A percentile compares a stretch with the other conserved stretches of the same genome.
These are phyloP conservation scores for Latrodectus geometricus DNA, from an alignment of 1,140 invertebrate genomes.

Conservation along the genomic window DNA sequence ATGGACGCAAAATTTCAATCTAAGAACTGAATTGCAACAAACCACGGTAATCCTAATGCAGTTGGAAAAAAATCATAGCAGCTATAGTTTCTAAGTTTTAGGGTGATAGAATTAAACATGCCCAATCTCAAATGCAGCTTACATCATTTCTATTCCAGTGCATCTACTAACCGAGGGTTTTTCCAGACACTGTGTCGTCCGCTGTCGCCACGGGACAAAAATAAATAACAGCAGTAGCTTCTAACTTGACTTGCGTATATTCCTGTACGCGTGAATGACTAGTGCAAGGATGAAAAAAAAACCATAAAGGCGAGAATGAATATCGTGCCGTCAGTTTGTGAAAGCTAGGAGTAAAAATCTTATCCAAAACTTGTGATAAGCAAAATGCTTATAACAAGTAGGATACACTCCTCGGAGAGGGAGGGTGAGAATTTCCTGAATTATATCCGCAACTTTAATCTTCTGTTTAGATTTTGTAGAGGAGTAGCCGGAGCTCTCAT, in stretches of 20 bases:
- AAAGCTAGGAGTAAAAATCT: constrained; percentile 8
- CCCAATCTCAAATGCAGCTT: not conserved
- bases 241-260: not conserved
- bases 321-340: constrained; percentile 11
- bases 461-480: constrained; percentile 35
- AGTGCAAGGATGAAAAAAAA: not conserved
- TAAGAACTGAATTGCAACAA: too few species aligned
- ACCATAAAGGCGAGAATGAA: constrained; percentile 23
- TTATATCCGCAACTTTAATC: constrained; percentile 50
- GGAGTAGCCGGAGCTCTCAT: not conserved
- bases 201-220: constrained; percentile 1
- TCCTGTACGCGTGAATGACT: not conserved
- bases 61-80: not conserved
- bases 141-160: not conserved
- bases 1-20: too few species aligned
- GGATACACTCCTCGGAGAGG: constrained; percentile 1
- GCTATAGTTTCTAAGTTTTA: not conserved
- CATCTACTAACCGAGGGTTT: not conserved
- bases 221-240: constrained; percentile 10
- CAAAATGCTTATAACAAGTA: not conserved
- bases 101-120: constrained; percentile 1
- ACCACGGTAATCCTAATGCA: too few species aligned
- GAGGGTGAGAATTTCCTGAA: constrained; percentile 14
- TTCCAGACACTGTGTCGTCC: not conserved
- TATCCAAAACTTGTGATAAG: constrained; percentile 25